Base-by-base conservation (phyloP, 1,140 invertebrate species). In the Drosophila neocordata region DNA sequence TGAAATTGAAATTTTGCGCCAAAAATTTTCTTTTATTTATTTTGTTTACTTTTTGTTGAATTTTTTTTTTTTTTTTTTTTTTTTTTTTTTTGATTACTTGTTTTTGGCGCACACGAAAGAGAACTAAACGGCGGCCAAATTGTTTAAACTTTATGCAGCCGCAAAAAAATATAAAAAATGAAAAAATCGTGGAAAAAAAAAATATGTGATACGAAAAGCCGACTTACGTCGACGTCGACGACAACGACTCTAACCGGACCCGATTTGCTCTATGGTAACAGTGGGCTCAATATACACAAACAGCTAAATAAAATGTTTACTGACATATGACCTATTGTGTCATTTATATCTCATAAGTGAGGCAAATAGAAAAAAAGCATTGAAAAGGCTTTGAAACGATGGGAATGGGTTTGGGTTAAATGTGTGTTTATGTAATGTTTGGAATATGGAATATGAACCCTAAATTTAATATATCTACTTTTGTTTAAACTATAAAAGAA, bases 31-130 rank as follows among this genome's bases (percentile, higher is more conserved):
- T 64, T 69, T 61, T 73, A 44, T 66, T n/a, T n/a, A n/a, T n/a
- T n/a, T n/a, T n/a, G n/a, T n/a, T n/a, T n/a, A n/a, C n/a, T 31
- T 61, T 34, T 56, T n/a, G 44, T 24, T 37, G 55, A 48, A 48
- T n/a, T n/a, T n/a, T n/a, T n/a, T n/a, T n/a, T 24, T 24, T 24
- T 24, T 55, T 70, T 74, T 73, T 53, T 75, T 58, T 38, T 41
- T 41, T 44, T 59, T 48, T 5, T 60, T 60, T 66, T 67, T 75
- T 65, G 71, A 72, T 82, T 73, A 84, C 81, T 84, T 84, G 76
- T 64, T 80, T 84, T 80, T 73, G 73, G 73, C 80, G 81, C 80
- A 85, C 81, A 77, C 81, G 77, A 60, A 70, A 80, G 77, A 84
- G 77, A 85, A 84, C 81, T 84, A 84, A 84, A 61, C 69, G 62